A percentile compares a stretch with the other conserved stretches of the same genome.
These are phyloP conservation scores for Sipha flava DNA, from an alignment of 1,140 invertebrate genomes.

Conservation along the genomic window DNA sequence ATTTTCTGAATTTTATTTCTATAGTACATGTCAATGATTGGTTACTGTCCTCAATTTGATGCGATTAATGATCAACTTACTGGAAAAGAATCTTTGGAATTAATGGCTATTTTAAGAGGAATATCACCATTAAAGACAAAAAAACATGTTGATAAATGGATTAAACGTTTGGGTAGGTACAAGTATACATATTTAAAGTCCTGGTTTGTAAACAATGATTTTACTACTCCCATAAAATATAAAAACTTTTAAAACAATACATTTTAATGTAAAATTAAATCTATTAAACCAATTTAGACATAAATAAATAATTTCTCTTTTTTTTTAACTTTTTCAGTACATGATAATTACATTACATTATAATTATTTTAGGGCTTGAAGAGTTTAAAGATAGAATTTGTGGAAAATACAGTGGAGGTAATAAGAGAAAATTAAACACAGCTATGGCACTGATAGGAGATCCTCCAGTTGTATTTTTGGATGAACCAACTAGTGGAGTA, in stretches of 20 bases:
- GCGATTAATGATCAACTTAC: conserved; percentile 73
- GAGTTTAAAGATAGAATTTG: conserved; percentile 35
- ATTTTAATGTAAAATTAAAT: not conserved
- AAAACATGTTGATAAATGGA: conserved; percentile 48
- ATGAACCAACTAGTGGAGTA: conserved; percentile 72
- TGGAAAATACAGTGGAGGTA: conserved; percentile 66
- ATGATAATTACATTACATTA: no score
- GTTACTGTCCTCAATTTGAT: conserved; percentile 79
- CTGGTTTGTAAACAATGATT: no score
- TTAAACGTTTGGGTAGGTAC: conserved; percentile 49
- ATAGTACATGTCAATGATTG: conserved; percentile 52
- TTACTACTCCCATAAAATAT: not conserved
- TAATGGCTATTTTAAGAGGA: conserved; percentile 69
- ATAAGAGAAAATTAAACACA: conserved; percentile 89
- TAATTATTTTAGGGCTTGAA: conserved; percentile 33
- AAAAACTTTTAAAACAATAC: not conserved
- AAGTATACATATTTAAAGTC: no score
- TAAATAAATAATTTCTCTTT: no score
- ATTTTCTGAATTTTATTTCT: not conserved
- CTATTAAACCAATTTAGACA: no score
- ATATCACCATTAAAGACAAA: conserved; percentile 49
- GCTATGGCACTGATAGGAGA: conserved; percentile 88
- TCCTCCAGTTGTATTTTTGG: conserved; percentile 78
- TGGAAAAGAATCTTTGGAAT: conserved; percentile 63
- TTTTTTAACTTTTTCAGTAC: no score